Evolutionary conservation across 2,113 vertebrate genomes (phyloP).

Genomic region (Psophia crepitans): DNA sequence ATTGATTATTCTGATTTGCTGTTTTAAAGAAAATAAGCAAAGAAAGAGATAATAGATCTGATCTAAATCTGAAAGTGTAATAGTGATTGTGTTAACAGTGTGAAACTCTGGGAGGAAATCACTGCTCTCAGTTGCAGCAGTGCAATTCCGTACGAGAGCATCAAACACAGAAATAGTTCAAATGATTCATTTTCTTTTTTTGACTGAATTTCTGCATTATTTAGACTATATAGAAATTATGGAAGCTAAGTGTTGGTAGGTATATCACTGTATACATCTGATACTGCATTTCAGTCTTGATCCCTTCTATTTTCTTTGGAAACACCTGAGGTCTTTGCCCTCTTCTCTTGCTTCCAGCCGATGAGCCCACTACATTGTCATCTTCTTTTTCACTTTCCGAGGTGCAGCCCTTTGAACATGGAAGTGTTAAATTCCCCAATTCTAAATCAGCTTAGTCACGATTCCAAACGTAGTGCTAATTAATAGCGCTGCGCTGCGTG

Average conservation of each 20-base stretch:
- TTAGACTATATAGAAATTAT: neutral
- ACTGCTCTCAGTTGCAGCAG: neutral
- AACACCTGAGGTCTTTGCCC: neutral
- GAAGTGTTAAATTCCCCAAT: neutral
- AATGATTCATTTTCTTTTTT: neutral
- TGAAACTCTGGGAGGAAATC: neutral
- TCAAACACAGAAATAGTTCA: neutral
- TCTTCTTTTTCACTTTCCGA: neutral
- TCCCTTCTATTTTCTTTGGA: neutral
- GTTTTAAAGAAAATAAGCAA: neutral
- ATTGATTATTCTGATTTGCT: neutral
- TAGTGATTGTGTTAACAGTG: accelerated
- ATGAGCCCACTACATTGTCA: neutral
- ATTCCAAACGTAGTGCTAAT: neutral
- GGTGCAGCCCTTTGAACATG: neutral
- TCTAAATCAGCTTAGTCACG: neutral
- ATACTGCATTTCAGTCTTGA: neutral
- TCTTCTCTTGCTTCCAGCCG: neutral
- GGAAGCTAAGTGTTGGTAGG: neutral
- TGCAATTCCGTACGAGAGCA: neutral
- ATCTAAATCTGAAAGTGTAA: neutral
- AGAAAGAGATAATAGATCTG: neutral
- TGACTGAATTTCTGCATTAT: neutral
- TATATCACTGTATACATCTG: neutral
- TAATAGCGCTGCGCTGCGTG: accelerated